Evolutionary conservation across 2,797 vertebrate genomes (phyloP), one percentile per base, ranked within the genome.

Genomic region (Tauraco hartlaubi): DNA sequence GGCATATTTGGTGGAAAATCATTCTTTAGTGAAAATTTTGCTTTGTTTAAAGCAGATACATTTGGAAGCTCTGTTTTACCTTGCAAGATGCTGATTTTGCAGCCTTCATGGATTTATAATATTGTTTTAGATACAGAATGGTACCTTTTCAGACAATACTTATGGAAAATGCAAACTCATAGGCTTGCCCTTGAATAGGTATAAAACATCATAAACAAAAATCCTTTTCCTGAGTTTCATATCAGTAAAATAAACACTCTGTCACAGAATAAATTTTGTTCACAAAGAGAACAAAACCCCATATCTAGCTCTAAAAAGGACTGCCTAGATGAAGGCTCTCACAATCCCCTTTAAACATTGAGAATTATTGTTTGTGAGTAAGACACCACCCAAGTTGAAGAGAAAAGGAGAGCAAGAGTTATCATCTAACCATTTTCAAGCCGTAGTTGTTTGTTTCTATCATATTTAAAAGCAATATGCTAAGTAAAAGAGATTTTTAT

Each of bases 281-380:
- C 44, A 59, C 9, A 61, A 43, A 52, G 5, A 49, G 9, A 90
- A 77, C 3, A 56, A 90, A 73, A 20, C 4, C 4, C 6, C 5
- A 12, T 26, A 12, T 3, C 0, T 0, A 46, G 14, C 54, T 76
- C 49, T 75, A 56, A 51, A 71, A 78, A 37, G 1, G 4, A 25
- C 26, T 72, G 15, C 8, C 31, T 79, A 16, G 35, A 8, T 35
- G 26, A 88, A 83, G 15, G 31, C 2, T 61, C 28, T 17, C 18
- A 43, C 12, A 76, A 39, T 26, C 8, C 9, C 25, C 9, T 64
- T 63, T 76, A 52, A 73, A 14, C 3, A 54, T 21, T 69, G 69
- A 23, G 15, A 92, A 71, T 17, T 64, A 76, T 49, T 62, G 20
- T 3, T 66, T 61, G 8, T 49, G 13, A 49, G 17, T 25, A 90